A percentile compares a stretch with the other conserved stretches of the same genome.
These are phyloP conservation scores for Brachyrhaphis roseni DNA, from an alignment of 2,797 vertebrate genomes.

Conservation along the genomic window DNA sequence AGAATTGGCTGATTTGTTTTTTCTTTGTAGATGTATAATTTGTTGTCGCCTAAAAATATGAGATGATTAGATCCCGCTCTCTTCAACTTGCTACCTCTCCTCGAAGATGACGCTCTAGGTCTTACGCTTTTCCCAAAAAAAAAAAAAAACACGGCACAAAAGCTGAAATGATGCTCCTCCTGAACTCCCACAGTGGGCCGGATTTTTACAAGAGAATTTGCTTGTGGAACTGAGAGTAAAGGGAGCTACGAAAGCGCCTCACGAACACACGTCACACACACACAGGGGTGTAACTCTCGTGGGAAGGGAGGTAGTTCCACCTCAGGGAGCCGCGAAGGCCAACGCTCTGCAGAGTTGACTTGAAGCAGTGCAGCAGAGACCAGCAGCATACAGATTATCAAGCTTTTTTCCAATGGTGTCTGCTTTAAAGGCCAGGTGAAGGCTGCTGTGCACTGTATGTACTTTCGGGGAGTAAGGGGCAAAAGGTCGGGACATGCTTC, in stretches of 20 bases:
- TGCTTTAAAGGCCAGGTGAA: background rate
- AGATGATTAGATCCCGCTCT: background rate
- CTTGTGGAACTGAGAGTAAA: constrained; percentile 36
- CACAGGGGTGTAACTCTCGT: constrained; percentile 30
- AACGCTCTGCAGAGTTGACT: constrained; percentile 16
- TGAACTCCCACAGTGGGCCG: constrained; percentile 33
- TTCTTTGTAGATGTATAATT: background rate
- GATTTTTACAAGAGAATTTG: constrained; percentile 29
- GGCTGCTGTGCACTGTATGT: constrained; percentile 20
- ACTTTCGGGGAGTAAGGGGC: background rate
- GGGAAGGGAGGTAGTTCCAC: constrained; percentile 62
- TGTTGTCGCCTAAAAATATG: background rate
- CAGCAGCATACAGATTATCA: constrained; percentile 59
- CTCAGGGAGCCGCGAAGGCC: constrained; percentile 69
- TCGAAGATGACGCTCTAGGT: background rate
- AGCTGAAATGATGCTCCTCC: constrained; percentile 21
- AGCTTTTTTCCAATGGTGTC: constrained; percentile 11
- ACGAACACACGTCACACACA: constrained; percentile 12
- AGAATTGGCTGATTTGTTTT: background rate
- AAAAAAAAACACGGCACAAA: background rate
- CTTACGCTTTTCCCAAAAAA: background rate
- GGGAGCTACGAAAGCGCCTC: constrained; percentile 22
- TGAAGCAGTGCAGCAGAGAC: constrained; percentile 30
- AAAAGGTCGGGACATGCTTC: constrained; percentile 32
- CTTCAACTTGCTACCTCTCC: background rate